A percentile compares a stretch with the other conserved stretches of the same genome.
Conservation (phyloP, 2,797 vertebrate genomes). For the Onychomys leucogaster region DNA sequence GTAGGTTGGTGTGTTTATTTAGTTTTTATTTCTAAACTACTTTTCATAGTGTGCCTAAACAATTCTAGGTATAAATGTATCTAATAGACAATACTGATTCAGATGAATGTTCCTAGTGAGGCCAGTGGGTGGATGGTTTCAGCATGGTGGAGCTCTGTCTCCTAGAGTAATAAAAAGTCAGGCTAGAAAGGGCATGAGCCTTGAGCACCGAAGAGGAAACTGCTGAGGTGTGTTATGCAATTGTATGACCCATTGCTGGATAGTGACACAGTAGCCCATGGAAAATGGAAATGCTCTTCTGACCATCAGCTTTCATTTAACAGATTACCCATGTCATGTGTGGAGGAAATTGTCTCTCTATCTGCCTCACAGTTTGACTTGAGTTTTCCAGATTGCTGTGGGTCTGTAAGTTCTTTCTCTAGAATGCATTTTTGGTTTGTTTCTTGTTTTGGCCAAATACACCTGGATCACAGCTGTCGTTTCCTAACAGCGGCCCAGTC, state of each 20-base stretch:
- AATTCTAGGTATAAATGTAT: neutral
- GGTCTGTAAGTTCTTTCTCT: neutral
- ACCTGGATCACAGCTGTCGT: neutral
- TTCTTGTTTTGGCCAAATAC: conserved; percentile 1
- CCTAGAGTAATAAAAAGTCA: neutral
- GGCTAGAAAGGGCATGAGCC: neutral
- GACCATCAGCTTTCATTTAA: neutral
- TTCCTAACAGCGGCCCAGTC: neutral
- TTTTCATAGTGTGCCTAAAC: neutral
- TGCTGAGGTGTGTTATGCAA: neutral
- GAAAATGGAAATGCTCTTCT: neutral
- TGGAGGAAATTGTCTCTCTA: neutral
- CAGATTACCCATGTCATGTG: neutral
- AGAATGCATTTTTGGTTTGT: neutral
- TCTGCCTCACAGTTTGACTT: neutral
- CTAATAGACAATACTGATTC: neutral
- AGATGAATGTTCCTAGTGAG: neutral
- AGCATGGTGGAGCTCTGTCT: neutral
- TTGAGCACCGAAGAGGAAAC: neutral
- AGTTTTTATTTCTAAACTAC: conserved; percentile 58
- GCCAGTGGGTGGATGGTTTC: neutral
- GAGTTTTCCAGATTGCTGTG: conserved; percentile 5
- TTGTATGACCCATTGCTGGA: neutral
- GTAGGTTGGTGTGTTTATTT: conserved; percentile 25
- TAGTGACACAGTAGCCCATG: neutral